phyloP scores from a whole-genome alignment of 2,113 vertebrate species.

The Nesoenas mayeri region DNA sequence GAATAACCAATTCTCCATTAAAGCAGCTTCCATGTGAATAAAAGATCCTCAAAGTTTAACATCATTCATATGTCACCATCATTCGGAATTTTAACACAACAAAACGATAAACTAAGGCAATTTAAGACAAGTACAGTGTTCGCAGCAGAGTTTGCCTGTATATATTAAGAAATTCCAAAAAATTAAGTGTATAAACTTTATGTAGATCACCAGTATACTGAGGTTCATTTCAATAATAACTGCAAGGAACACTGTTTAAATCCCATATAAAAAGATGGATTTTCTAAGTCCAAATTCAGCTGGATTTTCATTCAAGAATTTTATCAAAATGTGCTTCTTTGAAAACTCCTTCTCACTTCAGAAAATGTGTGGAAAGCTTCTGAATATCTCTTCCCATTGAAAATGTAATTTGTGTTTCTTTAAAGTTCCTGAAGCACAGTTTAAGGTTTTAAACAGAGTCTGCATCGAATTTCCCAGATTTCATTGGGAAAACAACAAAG shows the following conservation, averaged over 20 bases:
- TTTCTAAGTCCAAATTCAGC: not conserved
- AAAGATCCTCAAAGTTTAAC: not conserved
- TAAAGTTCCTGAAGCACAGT: not conserved
- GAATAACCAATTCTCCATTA: constrained; percentile 4
- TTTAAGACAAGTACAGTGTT: not conserved
- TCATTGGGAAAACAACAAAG: not conserved
- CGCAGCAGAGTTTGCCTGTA: not conserved
- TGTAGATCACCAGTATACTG: not conserved
- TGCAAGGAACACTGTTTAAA: not conserved
- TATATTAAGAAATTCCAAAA: not conserved
- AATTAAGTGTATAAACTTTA: not conserved
- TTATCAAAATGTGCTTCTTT: not conserved
- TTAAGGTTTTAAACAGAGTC: not conserved
- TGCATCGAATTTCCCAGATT: not conserved
- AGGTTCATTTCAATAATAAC: not conserved
- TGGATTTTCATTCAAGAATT: not conserved
- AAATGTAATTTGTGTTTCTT: not conserved
- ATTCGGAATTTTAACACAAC: not conserved
- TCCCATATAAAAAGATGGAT: not conserved
- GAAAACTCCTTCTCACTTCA: not conserved
- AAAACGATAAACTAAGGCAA: not conserved
- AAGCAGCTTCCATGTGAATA: not conserved
- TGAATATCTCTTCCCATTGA: not conserved
- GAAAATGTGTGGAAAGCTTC: not conserved
- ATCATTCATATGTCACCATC: not conserved